phyloP scores from a whole-genome alignment of 2,113 vertebrate genomes.

The Osmerus eperlanus region DNA sequence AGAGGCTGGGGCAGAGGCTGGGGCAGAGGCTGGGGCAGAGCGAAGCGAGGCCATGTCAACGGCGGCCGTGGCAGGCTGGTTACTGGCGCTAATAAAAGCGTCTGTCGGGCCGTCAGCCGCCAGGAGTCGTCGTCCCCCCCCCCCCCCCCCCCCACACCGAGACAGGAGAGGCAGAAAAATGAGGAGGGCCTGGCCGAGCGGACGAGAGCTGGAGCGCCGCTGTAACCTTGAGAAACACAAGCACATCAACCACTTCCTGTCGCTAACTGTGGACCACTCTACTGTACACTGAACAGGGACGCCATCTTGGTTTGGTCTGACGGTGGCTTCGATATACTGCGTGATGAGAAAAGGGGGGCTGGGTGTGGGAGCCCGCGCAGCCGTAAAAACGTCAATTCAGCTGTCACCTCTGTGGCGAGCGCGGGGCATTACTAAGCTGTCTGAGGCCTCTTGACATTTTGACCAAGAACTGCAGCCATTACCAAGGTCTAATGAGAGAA shows the following conservation, averaged over 20 bases:
- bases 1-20: constrained; percentile 22
- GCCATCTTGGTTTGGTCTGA: too few relatives aligned
- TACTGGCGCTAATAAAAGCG: constrained; percentile 84
- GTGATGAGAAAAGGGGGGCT: too few relatives aligned
- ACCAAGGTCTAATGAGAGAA: background rate
- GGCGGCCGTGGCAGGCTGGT: constrained; percentile 61
- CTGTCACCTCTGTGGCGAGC: too few relatives aligned
- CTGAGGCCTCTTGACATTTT: too few relatives aligned
- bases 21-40: constrained; percentile 53
- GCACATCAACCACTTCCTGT: constrained; percentile 3
- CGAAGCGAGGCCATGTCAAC: constrained; percentile 74
- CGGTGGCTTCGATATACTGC: too few relatives aligned
- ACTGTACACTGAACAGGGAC: background rate
- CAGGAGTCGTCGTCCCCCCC: too few relatives aligned
- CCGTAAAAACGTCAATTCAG: too few relatives aligned
- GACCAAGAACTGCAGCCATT: too few relatives aligned
- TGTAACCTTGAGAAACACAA: constrained; percentile 74
- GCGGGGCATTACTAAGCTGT: too few relatives aligned
- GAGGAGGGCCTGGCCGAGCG: constrained; percentile 72
- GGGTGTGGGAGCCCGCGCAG: too few relatives aligned
- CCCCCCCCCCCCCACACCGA: constrained; percentile 24
- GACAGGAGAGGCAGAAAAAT: constrained; percentile 84
- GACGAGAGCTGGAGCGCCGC: constrained; percentile 49
- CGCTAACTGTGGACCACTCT: background rate
- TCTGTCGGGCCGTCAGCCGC: constrained; percentile 75